Percentiles rank a stretch among this genome's conserved stretches.
These are phyloP conservation scores for Esox lucius DNA, from an alignment of 2,797 vertebrate species.

Conservation along the genomic window DNA sequence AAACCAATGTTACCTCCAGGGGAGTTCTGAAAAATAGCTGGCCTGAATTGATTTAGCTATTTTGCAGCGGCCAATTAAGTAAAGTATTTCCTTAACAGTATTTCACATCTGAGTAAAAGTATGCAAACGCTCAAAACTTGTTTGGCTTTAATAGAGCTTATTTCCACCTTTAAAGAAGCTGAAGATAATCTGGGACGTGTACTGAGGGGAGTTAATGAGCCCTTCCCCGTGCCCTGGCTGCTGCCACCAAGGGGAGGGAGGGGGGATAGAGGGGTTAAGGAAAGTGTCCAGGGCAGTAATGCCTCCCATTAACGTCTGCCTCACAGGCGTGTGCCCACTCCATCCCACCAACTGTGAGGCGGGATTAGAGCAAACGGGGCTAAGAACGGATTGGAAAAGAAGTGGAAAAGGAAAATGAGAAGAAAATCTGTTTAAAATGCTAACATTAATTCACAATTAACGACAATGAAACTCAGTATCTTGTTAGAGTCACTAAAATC, in stretches of 20 bases:
- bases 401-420: slow-evolving; percentile 53
- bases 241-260: not conserved
- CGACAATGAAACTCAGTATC: slow-evolving; percentile 32
- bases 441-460: slow-evolving; percentile 52
- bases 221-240: slow-evolving; percentile 8
- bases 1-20: slow-evolving; percentile 1
- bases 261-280: slow-evolving; percentile 1
- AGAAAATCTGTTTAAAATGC: slow-evolving; percentile 56
- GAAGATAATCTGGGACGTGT: slow-evolving; percentile 18
- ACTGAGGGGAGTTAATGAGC: slow-evolving; percentile 6
- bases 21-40: not conserved
- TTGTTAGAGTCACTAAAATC: not conserved
- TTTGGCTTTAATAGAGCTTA: slow-evolving; percentile 10
- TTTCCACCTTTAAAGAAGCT: slow-evolving; percentile 28
- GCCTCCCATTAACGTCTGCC: slow-evolving; percentile 8
- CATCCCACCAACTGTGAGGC: slow-evolving; percentile 23
- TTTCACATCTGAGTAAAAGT: no score
- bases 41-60: not conserved
- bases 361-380: slow-evolving; percentile 66
- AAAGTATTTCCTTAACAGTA: no score
- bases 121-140: no score
- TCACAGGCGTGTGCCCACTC: slow-evolving; percentile 12
- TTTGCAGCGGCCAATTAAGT: not conserved
- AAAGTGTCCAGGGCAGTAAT: slow-evolving; percentile 11
- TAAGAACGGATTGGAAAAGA: slow-evolving; percentile 69